Percentiles rank a stretch among this genome's conserved stretches.
Evolutionary conservation across 2,888 invertebrate genomes (phyloP).

Genomic region (Erannis defoliaria): DNA sequence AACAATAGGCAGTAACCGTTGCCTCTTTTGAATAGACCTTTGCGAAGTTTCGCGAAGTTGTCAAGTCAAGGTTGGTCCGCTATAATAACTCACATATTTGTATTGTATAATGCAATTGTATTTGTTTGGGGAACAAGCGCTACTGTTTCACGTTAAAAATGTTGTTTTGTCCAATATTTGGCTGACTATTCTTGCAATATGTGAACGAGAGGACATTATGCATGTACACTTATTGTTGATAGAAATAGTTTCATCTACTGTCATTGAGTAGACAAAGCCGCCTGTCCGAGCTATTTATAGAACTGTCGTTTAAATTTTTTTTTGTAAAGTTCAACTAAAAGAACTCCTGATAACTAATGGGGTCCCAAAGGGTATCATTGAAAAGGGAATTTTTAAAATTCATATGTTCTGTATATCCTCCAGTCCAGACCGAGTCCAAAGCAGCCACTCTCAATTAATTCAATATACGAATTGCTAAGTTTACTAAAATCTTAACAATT

Average conservation of each 20-base stretch:
- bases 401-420: too few species aligned
- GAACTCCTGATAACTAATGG: too few species aligned
- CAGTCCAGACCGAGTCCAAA: too few species aligned
- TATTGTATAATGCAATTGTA: constrained; percentile 2
- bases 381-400: too few species aligned
- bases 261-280: not conserved
- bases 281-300: too few species aligned
- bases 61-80: constrained; percentile 26
- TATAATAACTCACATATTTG: constrained; percentile 19
- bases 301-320: not conserved
- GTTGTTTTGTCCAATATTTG: not conserved
- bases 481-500: too few species aligned
- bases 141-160: not conserved
- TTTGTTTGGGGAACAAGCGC: not conserved
- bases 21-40: constrained; percentile 52
- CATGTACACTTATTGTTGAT: not conserved
- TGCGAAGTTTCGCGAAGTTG: constrained; percentile 49
- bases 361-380: too few species aligned
- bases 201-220: not conserved
- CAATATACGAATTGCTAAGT: too few species aligned
- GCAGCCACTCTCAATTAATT: too few species aligned
- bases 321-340: too few species aligned
- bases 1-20: constrained; percentile 63
- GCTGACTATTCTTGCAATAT: not conserved
- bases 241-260: not conserved